Base-by-base conservation (phyloP, 1,140 invertebrate genomes). In the Drosophila insularis region DNA sequence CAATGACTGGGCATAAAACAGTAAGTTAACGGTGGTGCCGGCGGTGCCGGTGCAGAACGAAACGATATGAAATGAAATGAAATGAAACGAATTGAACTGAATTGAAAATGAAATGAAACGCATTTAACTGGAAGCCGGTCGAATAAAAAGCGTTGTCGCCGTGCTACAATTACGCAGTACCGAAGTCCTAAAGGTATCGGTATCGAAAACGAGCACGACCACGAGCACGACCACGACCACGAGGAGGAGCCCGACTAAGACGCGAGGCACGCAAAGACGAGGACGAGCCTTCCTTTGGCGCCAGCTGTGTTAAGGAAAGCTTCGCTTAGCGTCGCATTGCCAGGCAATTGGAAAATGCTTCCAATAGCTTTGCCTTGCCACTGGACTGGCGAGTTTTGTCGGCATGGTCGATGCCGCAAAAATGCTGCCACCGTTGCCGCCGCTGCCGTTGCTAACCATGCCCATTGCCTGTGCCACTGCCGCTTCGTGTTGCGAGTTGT, bases 401-500 rank as follows among this genome's bases (percentile, higher is more conserved):
- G 74, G 74, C 58, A 2, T 46, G 71, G 68, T 74, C 70, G 81
- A 74, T 68, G 62, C 62, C 39, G 61, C 60, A 54, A 19, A 17
- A 27, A 40, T 53, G 54, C 35, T 21, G 40, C 39, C 35, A 23
- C 11, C n/a, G 64, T 7, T 46, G 31, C 43, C 13, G 61, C 10
- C 46, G 32, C 19, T n/a, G 64, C 23, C 37, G 27, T 27, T 27
- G 27, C 27, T 27, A 27, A 5, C 27, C 27, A 27, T 27, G 50
- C 53, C 53, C n/a, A 35, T 40, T 55, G 63, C 63, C 17, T 8
- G 58, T 35, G 56, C 46, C 21, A 31, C 31, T 56, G 67, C 63
- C 68, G 78, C 84, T 89, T 89, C 84, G 80, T 89, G 78, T 55
- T 84, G 80, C 84, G 66, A 81, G 72, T 59, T 78, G 80, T 67